These are phyloP conservation scores for Cheirogaleus major DNA, from an alignment of 2,797 vertebrate species.

Conservation along the genomic window DNA sequence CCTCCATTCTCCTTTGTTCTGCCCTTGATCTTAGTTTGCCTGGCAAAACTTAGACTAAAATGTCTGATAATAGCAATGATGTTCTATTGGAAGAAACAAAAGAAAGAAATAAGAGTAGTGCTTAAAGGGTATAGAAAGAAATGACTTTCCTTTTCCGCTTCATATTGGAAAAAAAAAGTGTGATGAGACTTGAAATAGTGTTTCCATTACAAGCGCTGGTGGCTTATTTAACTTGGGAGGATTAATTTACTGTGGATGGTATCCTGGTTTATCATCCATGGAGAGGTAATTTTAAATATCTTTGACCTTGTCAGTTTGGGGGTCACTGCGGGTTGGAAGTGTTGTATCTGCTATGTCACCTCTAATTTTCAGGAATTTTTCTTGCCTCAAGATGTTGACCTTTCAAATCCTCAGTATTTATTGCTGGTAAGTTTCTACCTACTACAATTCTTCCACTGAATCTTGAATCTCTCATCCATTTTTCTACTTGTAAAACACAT, in stretches of 20 bases:
- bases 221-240: slow-evolving; percentile 57
- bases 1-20: not conserved
- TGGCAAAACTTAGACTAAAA: not conserved
- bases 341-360: slow-evolving; percentile 8
- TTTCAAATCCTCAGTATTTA: slow-evolving; percentile 4
- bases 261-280: slow-evolving; percentile 61
- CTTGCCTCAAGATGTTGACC: slow-evolving; percentile 30
- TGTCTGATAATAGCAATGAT: not conserved
- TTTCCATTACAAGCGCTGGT: slow-evolving; percentile 62
- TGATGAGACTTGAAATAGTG: slow-evolving; percentile 41
- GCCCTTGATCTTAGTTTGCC: not conserved
- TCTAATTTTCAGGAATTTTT: slow-evolving; percentile 43
- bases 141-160: not conserved
- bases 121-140: not conserved
- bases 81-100: slow-evolving; percentile 26
- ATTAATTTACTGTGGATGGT: slow-evolving; percentile 56
- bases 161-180: not conserved
- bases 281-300: slow-evolving; percentile 53
- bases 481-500: slow-evolving; percentile 35
- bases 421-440: not conserved
- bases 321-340: slow-evolving; percentile 53
- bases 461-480: not conserved
- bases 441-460: not conserved
- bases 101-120: not conserved
- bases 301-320: slow-evolving; percentile 56